Conservation (phyloP, 37 sponge, comb jelly and placozoan genomes). For the Beroe ovata region DNA sequence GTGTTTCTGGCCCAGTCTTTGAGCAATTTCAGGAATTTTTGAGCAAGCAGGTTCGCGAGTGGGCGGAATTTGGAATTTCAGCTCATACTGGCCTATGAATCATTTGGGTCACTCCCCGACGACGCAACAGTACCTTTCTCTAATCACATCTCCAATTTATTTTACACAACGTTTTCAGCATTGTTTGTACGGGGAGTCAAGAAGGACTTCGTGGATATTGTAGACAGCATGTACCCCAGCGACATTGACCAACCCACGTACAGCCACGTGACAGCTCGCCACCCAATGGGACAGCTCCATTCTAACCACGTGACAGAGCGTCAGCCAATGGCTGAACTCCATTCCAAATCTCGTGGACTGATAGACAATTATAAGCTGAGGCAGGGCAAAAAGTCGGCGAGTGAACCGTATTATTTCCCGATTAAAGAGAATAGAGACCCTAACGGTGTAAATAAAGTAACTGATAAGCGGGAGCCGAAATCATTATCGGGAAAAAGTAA, state of each 20-base stretch:
- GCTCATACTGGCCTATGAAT: too few species aligned
- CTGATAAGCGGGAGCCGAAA: neutral
- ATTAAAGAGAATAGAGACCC: conserved; percentile 15
- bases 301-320: neutral
- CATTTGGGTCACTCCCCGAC: too few species aligned
- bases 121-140: too few species aligned
- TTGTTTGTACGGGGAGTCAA: conserved; percentile 16
- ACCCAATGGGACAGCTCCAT: conserved; percentile 6
- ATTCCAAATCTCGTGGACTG: too few species aligned
- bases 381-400: neutral
- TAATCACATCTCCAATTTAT: too few species aligned
- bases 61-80: neutral
- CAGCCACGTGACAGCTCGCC: neutral
- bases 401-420: neutral
- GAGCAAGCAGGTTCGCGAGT: too few species aligned
- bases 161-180: conserved; percentile 16
- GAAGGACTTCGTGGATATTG: conserved; percentile 21
- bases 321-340: neutral
- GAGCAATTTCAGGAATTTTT: too few species aligned
- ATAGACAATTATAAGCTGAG: too few species aligned
- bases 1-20: too few species aligned
- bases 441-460: neutral
- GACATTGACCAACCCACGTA: neutral
- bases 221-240: conserved; percentile 10
- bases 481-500: neutral